phyloP scores from a whole-genome alignment of 2,797 vertebrate species.

The Coreius guichenoti region DNA sequence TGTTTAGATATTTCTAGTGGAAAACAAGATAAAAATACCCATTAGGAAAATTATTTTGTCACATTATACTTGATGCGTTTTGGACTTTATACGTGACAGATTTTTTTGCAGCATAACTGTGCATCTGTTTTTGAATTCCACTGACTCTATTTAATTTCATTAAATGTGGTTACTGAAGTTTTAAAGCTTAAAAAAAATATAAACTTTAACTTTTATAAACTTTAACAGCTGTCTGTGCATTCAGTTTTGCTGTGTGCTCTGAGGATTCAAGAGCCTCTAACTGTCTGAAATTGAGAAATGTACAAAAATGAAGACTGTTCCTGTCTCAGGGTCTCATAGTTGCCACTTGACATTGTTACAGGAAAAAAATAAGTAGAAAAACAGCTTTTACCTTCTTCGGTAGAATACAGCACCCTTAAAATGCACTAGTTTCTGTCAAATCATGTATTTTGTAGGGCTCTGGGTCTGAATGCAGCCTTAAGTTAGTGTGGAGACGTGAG shows the following conservation, averaged over 20 bases:
- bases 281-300: conserved; percentile 17
- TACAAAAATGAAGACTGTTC: neutral
- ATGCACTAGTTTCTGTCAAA: neutral
- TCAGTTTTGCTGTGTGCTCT: neutral
- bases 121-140: neutral
- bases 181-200: neutral
- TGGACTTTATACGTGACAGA: too few species aligned
- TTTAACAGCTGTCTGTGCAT: neutral
- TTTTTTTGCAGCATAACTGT: neutral
- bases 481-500: conserved; percentile 10
- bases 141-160: neutral
- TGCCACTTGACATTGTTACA: neutral
- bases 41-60: neutral
- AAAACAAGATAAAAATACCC: neutral
- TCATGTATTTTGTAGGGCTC: neutral
- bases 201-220: neutral
- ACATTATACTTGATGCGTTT: too few species aligned
- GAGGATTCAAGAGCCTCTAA: neutral
- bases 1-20: neutral
- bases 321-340: conserved; percentile 6
- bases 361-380: neutral
- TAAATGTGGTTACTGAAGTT: neutral
- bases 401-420: conserved; percentile 4
- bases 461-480: conserved; percentile 15
- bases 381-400: neutral